Conservation (phyloP, 2,888 invertebrate genomes). For the Aspidiotus destructor region DNA sequence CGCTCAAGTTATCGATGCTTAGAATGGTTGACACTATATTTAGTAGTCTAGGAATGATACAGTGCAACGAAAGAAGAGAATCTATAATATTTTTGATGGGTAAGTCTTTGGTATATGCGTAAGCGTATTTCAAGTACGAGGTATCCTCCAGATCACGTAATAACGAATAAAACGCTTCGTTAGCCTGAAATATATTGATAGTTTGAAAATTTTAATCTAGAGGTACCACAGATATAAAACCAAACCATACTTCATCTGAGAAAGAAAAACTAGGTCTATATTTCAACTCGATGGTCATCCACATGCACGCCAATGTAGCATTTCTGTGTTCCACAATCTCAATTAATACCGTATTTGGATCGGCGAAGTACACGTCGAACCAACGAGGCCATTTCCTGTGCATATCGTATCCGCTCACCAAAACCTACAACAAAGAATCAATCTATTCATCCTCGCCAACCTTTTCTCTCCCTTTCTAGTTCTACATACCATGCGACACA, state of each 20-base stretch:
- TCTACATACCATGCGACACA: conserved; percentile 10
- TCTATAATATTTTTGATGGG: conserved; percentile 6
- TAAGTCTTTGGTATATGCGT: neutral
- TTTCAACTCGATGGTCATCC: conserved; percentile 10
- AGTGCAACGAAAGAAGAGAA: neutral
- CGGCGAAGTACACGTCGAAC: conserved; percentile 15
- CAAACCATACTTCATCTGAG: conserved; percentile 10
- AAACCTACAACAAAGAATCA: conserved; percentile 12
- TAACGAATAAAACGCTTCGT: conserved; percentile 2
- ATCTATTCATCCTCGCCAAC: neutral
- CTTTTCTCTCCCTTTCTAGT: neutral
- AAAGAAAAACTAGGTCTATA: conserved; percentile 13
- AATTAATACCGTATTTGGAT: conserved; percentile 18
- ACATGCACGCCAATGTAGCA: conserved; percentile 11
- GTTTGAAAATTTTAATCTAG: neutral
- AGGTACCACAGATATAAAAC: neutral
- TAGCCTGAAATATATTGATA: conserved; percentile 3
- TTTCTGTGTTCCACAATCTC: conserved; percentile 19
- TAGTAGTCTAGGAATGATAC: conserved; percentile 6
- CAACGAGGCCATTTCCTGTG: conserved; percentile 17
- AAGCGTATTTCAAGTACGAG: conserved; percentile 3
- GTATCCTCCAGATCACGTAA: conserved; percentile 6
- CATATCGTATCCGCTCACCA: conserved; percentile 8
- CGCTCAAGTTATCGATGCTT: neutral
- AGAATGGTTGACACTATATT: conserved; percentile 12